These are phyloP conservation scores for Lepidiolamprologus cunningtoni DNA, from an alignment of 2,113 vertebrate species.

Conservation along the genomic window DNA sequence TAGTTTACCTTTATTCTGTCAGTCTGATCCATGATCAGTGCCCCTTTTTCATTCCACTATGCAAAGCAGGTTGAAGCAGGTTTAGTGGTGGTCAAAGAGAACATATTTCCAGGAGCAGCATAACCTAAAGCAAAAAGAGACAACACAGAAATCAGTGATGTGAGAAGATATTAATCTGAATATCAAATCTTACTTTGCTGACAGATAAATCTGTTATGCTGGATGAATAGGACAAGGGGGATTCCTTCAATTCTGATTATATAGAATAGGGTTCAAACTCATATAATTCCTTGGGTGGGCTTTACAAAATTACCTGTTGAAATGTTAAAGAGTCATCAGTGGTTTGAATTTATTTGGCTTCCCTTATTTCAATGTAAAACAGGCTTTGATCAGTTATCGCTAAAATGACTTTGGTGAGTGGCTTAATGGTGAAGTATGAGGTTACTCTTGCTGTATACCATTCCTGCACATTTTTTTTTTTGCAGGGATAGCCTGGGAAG, in stretches of 20 bases:
- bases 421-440: neutral
- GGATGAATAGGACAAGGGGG: neutral
- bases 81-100: neutral
- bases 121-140: neutral
- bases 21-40: neutral
- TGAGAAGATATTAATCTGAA: neutral
- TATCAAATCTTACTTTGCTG: neutral
- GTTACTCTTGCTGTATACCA: neutral
- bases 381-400: neutral
- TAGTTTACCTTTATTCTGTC: neutral
- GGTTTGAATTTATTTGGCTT: neutral
- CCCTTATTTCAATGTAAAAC: neutral
- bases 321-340: neutral
- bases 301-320: neutral
- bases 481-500: neutral
- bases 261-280: neutral
- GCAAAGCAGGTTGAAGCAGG: conserved; percentile 36
- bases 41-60: neutral
- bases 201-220: neutral
- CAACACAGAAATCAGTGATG: neutral
- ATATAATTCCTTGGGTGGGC: neutral
- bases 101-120: neutral
- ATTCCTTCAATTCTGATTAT: neutral
- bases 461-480: neutral
- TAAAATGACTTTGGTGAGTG: neutral